Evolutionary conservation across 2,888 invertebrate species (phyloP).

Genomic region (Phortica okadai): DNA sequence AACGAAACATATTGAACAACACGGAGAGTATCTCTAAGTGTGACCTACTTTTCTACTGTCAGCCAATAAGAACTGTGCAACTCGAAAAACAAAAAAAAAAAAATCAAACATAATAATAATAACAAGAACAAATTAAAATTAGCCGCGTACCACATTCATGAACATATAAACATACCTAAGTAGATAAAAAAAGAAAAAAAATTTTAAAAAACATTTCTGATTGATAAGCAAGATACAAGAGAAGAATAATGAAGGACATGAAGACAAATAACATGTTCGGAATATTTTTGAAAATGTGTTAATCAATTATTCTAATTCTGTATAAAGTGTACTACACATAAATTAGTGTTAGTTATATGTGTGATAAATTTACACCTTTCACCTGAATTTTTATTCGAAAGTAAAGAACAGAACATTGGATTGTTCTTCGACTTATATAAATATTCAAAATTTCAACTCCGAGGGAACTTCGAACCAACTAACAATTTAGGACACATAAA

Average conservation of each 20-base stretch:
- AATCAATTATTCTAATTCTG: too few relatives aligned
- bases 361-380: too few relatives aligned
- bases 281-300: neutral
- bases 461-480: too few relatives aligned
- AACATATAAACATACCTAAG: neutral
- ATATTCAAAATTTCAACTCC: too few relatives aligned
- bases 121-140: neutral
- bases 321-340: too few relatives aligned
- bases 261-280: neutral
- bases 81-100: conserved; percentile 24
- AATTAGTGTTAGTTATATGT: too few relatives aligned
- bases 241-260: neutral
- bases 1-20: neutral
- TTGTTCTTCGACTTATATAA: too few relatives aligned
- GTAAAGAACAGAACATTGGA: too few relatives aligned
- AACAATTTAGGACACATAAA: too few relatives aligned
- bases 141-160: too few relatives aligned
- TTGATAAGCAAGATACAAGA: neutral
- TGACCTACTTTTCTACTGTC: neutral
- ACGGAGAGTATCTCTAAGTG: neutral
- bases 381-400: too few relatives aligned
- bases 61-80: neutral
- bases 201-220: neutral
- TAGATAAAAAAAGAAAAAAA: neutral
- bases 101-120: neutral